Evolutionary conservation across 2,797 vertebrate species (phyloP).

Genomic region (Myotis vivesi): DNA sequence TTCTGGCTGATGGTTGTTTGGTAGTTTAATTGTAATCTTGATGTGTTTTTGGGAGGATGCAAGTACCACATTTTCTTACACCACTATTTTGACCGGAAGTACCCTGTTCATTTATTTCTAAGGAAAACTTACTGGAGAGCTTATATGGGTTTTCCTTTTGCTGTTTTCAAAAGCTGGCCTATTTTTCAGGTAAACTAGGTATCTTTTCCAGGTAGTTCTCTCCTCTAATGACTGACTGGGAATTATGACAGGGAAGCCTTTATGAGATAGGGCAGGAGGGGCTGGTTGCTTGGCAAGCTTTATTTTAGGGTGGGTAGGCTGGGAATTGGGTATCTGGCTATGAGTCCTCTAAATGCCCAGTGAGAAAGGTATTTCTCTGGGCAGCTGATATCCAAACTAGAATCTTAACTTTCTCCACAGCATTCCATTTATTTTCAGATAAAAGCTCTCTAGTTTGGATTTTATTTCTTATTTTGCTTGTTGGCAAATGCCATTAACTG

Average conservation of each 20-base stretch:
- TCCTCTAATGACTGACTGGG: not conserved
- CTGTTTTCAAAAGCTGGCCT: slow-evolving; percentile 4
- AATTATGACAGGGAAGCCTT: slow-evolving; percentile 44
- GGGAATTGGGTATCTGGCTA: not conserved
- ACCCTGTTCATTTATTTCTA: not conserved
- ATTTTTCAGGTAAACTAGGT: slow-evolving; percentile 34
- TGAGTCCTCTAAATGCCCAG: not conserved
- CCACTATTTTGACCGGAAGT: not conserved
- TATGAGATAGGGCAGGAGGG: not conserved
- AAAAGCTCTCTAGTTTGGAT: not conserved
- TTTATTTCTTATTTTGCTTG: not conserved
- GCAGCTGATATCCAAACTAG: not conserved
- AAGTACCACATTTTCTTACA: not conserved
- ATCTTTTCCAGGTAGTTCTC: not conserved
- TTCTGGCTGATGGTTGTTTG: not conserved
- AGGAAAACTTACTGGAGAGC: slow-evolving; percentile 23
- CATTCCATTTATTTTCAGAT: not conserved
- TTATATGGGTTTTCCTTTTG: slow-evolving; percentile 21
- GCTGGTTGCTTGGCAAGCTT: not conserved
- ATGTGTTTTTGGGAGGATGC: not conserved
- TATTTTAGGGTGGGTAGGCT: not conserved
- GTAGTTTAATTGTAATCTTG: not conserved
- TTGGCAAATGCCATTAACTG: not conserved
- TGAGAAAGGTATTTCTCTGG: slow-evolving; percentile 45
- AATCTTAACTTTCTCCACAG: not conserved